Evolutionary conservation across 2,888 invertebrate species (phyloP).

Genomic region (Plagodis dolabraria): DNA sequence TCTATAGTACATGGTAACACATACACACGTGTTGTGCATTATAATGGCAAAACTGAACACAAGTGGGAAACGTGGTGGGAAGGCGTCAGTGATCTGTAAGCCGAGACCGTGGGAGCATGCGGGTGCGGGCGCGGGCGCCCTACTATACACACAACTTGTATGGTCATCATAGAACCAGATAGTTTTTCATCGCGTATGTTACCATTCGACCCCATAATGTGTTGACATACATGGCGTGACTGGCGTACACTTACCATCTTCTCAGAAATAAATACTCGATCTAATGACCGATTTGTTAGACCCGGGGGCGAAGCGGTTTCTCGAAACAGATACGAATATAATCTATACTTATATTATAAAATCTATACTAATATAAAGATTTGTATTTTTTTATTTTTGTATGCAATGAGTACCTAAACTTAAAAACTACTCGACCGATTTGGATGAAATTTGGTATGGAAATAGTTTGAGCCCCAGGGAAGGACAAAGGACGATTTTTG

Average conservation of each 20-base stretch:
- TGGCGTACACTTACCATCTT: constrained; percentile 5
- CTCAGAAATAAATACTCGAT: constrained; percentile 1
- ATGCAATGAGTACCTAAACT: too few species aligned
- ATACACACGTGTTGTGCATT: constrained; percentile 71
- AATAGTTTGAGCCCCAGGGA: too few species aligned
- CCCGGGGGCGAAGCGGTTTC: too few species aligned
- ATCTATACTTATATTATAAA: too few species aligned
- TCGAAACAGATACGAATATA: too few species aligned
- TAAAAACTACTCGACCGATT: too few species aligned
- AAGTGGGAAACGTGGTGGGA: constrained; percentile 54
- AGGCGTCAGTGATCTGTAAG: constrained; percentile 52
- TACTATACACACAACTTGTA: constrained; percentile 26
- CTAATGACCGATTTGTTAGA: too few species aligned
- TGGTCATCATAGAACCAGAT: constrained; percentile 21
- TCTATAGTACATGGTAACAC: constrained; percentile 23
- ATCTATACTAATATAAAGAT: too few species aligned
- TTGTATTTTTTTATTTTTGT: too few species aligned
- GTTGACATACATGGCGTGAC: constrained; percentile 11
- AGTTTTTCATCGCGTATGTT: constrained; percentile 15
- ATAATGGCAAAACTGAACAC: constrained; percentile 58
- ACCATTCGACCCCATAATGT: constrained; percentile 18
- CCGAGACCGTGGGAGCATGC: constrained; percentile 76
- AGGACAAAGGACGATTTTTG: too few species aligned
- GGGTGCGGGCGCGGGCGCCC: constrained; percentile 61
- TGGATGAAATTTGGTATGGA: too few species aligned